Percentiles rank a stretch among this genome's conserved stretches.
Evolutionary conservation across 1,140 invertebrate species (phyloP).

Genomic region (Tachypleus tridentatus): DNA sequence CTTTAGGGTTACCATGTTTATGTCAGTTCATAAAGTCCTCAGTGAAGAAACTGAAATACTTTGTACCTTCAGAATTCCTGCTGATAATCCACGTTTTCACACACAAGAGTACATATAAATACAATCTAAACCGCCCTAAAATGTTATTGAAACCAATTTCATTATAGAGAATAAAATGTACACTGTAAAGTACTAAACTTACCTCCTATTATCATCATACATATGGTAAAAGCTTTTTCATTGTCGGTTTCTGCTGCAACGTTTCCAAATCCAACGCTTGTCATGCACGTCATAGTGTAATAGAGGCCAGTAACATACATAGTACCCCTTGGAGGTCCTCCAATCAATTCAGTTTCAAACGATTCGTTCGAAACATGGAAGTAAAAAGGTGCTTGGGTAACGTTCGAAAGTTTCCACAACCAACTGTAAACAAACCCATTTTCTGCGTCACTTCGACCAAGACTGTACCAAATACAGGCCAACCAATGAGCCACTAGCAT

Average conservation of each 20-base stretch:
- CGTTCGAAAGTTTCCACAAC: slow-evolving; percentile 89
- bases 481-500: slow-evolving; percentile 98
- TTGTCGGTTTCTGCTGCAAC: slow-evolving; percentile 98
- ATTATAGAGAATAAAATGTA: too few species aligned
- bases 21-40: too few species aligned
- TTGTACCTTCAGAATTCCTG: too few species aligned
- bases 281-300: slow-evolving; percentile 99
- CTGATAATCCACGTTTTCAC: too few species aligned
- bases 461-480: slow-evolving; percentile 94
- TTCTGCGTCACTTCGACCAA: slow-evolving; percentile 76
- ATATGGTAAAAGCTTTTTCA: slow-evolving; percentile 98
- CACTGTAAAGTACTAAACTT: slow-evolving; percentile 30
- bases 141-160: too few species aligned
- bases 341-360: slow-evolving; percentile 60
- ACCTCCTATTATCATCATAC: slow-evolving; percentile 99
- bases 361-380: slow-evolving; percentile 6
- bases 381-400: slow-evolving; percentile 49
- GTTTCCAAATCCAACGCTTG: slow-evolving; percentile 98
- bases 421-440: slow-evolving; percentile 67
- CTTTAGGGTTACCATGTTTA: too few species aligned
- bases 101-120: too few species aligned
- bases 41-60: too few species aligned
- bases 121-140: too few species aligned
- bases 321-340: slow-evolving; percentile 67
- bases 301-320: slow-evolving; percentile 44